A percentile compares a stretch with the other conserved stretches of the same genome.
These are phyloP conservation scores for Pogonomyrmex californicus DNA, from an alignment of 1,140 invertebrate genomes.

Conservation along the genomic window DNA sequence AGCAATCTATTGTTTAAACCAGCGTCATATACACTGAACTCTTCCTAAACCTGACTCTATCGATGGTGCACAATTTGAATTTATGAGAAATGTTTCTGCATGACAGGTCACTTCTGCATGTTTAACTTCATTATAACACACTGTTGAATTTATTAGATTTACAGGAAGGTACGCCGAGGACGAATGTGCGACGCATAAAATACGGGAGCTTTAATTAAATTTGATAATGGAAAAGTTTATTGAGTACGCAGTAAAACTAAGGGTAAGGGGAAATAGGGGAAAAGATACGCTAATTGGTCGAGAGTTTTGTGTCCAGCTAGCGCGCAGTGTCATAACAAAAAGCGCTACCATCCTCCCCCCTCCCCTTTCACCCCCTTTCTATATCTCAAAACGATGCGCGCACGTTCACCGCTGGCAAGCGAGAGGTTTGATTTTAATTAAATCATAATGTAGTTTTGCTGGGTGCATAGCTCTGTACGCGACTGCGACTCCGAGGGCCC, in stretches of 20 bases:
- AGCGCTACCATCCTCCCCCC: slow-evolving; percentile 42
- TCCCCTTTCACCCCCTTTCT: neutral
- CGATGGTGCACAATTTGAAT: neutral
- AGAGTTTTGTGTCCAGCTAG: slow-evolving; percentile 65
- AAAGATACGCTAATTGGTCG: slow-evolving; percentile 69
- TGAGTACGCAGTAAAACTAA: slow-evolving; percentile 42
- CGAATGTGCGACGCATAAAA: neutral
- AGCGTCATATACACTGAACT: neutral
- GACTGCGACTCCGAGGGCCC: neutral
- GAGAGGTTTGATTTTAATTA: slow-evolving; percentile 74
- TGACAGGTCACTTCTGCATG: neutral
- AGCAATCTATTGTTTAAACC: neutral
- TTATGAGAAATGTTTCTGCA: neutral
- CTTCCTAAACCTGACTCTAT: neutral
- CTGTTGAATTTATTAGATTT: slow-evolving; percentile 52
- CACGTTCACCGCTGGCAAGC: slow-evolving; percentile 32
- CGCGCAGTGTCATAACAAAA: slow-evolving; percentile 56
- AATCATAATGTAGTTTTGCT: slow-evolving; percentile 72
- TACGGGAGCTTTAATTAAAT: slow-evolving; percentile 73
- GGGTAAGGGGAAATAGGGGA: neutral
- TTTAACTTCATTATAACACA: slow-evolving; percentile 14
- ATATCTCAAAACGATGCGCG: slow-evolving; percentile 49
- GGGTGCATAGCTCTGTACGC: slow-evolving; percentile 24
- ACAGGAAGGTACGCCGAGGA: slow-evolving; percentile 14
- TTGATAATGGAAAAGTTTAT: slow-evolving; percentile 76